Base-by-base conservation (phyloP, 2,113 vertebrate genomes). In the Prietella phreatophila region DNA sequence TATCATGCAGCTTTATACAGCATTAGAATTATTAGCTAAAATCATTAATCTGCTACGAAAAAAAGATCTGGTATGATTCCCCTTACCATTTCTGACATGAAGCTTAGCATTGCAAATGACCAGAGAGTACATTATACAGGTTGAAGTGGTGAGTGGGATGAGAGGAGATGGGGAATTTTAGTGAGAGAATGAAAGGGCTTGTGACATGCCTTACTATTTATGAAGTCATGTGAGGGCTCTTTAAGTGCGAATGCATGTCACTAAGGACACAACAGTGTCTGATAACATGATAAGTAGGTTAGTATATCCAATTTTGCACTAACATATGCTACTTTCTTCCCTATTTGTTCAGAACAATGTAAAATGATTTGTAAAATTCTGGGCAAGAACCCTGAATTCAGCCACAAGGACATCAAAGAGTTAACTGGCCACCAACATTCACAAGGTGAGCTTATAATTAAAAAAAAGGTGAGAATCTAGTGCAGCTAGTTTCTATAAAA, bases 31-130 rank as follows among this genome's bases (percentile, higher is more conserved):
- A 82, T 87, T 89, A 91, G 92, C 93, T 93, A 92, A 93, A 93
- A 93, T 92, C 90, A 93, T 93, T 93, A 92, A 90, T 30, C 76
- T 83, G 83, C 83, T 69, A 86, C 92, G 92, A 88, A 91, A 91
- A 87, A 85, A 89, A 85, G 25, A 87, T 89, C 84, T 56, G 69
- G n/a, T 53, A 91, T 36, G 63, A 36, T 67, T 84, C 79, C 79
- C 87, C 50, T 88, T 85, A 69, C 61, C 22, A 56, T 90, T 90
- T 85, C 86, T 9, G 82, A 87, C 78, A 87, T 83, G 87, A 93
- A 90, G 92, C 92, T 95, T 93, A 94, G 92, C 89, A 83, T 90
- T 88, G 88, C 92, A 92, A 91, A 93, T 93, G 92, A 93, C 89
- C 90, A 82, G 79, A 81, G 84, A 89, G 90, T 93, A 91, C 85